Evolutionary conservation across 2,113 vertebrate genomes (phyloP).

Genomic region (Toxotes chatareus): DNA sequence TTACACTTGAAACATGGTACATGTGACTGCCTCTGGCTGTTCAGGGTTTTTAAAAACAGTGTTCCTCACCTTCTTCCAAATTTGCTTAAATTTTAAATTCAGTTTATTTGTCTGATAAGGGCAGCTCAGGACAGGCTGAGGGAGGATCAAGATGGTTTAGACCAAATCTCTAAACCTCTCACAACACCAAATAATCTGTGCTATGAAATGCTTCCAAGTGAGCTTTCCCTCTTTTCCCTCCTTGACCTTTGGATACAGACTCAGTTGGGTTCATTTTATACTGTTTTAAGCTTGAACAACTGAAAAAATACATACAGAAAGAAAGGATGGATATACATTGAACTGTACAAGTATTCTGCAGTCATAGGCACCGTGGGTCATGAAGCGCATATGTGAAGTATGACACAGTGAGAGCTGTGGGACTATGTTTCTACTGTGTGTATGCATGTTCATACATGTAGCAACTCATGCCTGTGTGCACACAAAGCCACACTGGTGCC

Average conservation of each 20-base stretch:
- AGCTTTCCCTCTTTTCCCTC: neutral
- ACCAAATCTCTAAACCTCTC: neutral
- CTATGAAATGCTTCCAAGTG: slow-evolving; percentile 5
- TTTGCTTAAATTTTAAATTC: neutral
- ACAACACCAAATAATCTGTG: neutral
- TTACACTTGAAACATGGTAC: no score
- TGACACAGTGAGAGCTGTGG: neutral
- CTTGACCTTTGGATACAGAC: neutral
- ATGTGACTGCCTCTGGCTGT: neutral
- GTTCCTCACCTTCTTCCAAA: neutral
- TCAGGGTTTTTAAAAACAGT: neutral
- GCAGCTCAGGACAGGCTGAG: slow-evolving; percentile 5
- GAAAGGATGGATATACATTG: neutral
- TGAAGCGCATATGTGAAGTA: neutral
- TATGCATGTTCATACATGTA: neutral
- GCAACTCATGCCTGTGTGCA: neutral
- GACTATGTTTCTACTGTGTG: neutral
- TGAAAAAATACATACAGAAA: neutral
- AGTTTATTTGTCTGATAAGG: neutral
- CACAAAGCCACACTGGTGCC: neutral
- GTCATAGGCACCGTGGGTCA: neutral
- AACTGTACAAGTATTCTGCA: neutral
- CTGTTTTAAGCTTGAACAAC: neutral
- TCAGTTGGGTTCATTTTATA: neutral
- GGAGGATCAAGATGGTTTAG: neutral